These are phyloP conservation scores for Meda fulgida DNA, from an alignment of 2,797 vertebrate genomes.

Conservation along the genomic window DNA sequence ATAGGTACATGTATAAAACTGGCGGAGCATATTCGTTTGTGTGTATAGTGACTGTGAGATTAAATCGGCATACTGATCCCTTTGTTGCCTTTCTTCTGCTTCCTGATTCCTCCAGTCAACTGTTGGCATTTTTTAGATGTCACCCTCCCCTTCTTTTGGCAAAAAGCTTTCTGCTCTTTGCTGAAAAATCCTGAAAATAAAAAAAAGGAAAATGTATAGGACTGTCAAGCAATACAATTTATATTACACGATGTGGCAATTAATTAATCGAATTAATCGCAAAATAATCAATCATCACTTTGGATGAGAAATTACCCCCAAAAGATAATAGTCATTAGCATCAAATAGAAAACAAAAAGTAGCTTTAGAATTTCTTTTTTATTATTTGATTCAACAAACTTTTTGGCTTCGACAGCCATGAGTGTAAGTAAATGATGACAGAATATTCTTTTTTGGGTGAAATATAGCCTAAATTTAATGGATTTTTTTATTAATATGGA, in stretches of 20 bases:
- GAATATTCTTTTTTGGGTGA: not conserved
- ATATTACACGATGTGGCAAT: not conserved
- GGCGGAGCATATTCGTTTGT: not conserved
- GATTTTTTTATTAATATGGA: too few relatives aligned
- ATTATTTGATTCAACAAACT: not conserved
- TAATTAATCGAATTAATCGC: not conserved
- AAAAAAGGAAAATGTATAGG: not conserved
- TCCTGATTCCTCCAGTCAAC: not conserved
- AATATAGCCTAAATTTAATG: too few relatives aligned
- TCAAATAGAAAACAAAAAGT: not conserved
- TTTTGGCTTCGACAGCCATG: not conserved
- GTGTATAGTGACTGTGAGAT: not conserved
- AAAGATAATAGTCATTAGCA: not conserved
- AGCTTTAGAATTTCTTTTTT: too few relatives aligned
- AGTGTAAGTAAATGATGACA: not conserved
- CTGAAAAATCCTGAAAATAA: conserved; percentile 39
- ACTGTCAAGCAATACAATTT: not conserved
- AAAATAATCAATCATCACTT: too few relatives aligned
- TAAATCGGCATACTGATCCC: conserved; percentile 35
- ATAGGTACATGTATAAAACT: not conserved
- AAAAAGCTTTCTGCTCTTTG: not conserved
- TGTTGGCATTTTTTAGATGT: not conserved
- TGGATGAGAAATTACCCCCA: not conserved
- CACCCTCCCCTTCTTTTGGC: fast-evolving
- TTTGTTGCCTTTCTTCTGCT: not conserved